These are phyloP conservation scores for Nowickia ferox DNA, from an alignment of 2,888 invertebrate species.

Conservation along the genomic window DNA sequence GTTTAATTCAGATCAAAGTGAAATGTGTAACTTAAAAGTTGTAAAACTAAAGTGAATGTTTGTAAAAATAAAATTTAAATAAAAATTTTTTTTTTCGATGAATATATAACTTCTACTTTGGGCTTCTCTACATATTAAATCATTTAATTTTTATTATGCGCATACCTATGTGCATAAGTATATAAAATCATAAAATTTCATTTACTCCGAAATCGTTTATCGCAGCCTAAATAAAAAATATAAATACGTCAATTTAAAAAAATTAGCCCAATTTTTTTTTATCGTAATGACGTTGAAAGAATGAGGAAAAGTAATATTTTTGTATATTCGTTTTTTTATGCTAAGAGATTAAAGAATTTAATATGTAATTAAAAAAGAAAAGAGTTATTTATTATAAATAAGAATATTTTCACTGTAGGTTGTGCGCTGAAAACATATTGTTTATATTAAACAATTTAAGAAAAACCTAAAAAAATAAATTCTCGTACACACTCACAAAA, in stretches of 20 bases:
- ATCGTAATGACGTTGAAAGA: not conserved
- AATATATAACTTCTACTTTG: not conserved
- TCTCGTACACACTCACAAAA: not conserved
- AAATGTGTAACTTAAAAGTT: not conserved
- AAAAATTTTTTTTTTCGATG: not conserved
- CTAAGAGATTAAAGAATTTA: too few relatives aligned
- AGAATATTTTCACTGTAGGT: not conserved
- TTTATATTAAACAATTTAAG: not conserved
- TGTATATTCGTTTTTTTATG: not conserved
- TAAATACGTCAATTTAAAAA: constrained; percentile 1
- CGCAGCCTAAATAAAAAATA: not conserved
- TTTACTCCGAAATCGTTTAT: not conserved
- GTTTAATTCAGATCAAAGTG: not conserved
- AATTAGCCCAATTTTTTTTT: not conserved
- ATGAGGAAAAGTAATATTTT: not conserved
- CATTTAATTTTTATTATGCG: not conserved
- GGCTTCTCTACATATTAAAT: not conserved
- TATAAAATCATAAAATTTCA: not conserved
- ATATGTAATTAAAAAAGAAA: not conserved
- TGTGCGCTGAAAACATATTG: not conserved
- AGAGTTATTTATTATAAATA: not conserved
- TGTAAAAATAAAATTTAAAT: not conserved
- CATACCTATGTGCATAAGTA: not conserved
- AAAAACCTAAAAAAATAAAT: not conserved
- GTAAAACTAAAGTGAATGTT: not conserved